Conservation (phyloP, 2,888 invertebrate species). For the Notocelia uddmanniana region DNA sequence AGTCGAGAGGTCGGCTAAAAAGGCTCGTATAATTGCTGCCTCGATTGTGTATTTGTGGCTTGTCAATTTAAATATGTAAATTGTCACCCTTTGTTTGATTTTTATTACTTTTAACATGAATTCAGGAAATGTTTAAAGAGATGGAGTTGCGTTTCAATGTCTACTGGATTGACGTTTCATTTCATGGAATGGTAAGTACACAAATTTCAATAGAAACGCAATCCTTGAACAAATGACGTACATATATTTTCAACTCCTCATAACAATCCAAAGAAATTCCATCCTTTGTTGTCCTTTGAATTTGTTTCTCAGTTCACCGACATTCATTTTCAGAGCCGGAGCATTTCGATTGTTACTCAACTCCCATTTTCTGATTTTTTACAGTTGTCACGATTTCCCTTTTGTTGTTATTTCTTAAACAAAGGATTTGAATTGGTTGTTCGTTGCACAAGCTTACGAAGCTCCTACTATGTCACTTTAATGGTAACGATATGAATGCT, state of each 20-base stretch:
- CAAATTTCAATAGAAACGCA: constrained; percentile 21
- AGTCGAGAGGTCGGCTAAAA: constrained; percentile 68
- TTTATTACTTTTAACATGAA: constrained; percentile 29
- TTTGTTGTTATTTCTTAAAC: constrained; percentile 59
- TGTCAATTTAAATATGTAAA: constrained; percentile 63
- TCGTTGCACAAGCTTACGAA: constrained; percentile 55
- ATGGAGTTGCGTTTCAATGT: neutral
- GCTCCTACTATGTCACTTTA: neutral
- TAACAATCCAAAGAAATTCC: constrained; percentile 38
- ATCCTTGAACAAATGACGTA: constrained; percentile 27
- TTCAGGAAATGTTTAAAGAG: constrained; percentile 21
- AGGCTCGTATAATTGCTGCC: constrained; percentile 71
- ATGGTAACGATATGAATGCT: neutral
- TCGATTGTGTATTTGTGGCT: constrained; percentile 66
- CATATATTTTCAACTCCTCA: constrained; percentile 33
- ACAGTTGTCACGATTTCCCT: constrained; percentile 21
- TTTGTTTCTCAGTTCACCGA: constrained; percentile 39
- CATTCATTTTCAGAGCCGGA: constrained; percentile 44
- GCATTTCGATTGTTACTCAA: constrained; percentile 46
- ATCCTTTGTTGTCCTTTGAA: constrained; percentile 43
- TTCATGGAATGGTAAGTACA: constrained; percentile 15
- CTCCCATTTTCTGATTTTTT: constrained; percentile 55
- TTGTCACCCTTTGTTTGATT: constrained; percentile 37
- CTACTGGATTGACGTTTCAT: constrained; percentile 20
- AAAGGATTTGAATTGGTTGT: constrained; percentile 63